Conservation (phyloP, 2,888 invertebrate species). For the Acronicta aceris region DNA sequence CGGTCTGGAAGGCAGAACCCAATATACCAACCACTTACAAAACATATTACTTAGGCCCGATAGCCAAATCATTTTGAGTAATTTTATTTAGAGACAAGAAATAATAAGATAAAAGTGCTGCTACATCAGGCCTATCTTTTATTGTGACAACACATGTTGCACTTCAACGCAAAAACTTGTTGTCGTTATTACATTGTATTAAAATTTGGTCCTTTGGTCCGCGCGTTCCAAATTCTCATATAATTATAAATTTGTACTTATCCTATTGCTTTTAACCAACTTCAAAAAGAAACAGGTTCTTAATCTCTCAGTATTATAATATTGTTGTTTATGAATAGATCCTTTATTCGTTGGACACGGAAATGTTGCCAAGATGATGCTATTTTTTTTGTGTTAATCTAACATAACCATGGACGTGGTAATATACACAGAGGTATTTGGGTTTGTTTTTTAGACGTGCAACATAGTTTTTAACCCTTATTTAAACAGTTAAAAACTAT, state of each 20-base stretch:
- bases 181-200: conserved; percentile 40
- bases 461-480: no score
- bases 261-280: no score
- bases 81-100: conserved; percentile 30
- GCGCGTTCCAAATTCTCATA: conserved; percentile 5
- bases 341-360: no score
- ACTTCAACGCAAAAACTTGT: conserved; percentile 34
- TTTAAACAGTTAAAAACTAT: no score
- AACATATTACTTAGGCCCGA: conserved; percentile 19
- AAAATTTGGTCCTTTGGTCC: conserved; percentile 38
- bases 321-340: no score
- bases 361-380: no score
- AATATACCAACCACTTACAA: not conserved
- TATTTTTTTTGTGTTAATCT: no score
- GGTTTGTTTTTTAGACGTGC: no score
- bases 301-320: no score
- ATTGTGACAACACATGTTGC: conserved; percentile 43
- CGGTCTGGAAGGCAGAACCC: not conserved
- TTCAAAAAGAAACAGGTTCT: no score
- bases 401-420: no score
- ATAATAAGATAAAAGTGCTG: conserved; percentile 21
- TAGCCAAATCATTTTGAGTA: conserved; percentile 20
- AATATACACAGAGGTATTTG: no score
- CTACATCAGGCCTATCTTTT: conserved; percentile 36
- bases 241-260: not conserved